Evolutionary conservation across 2,888 invertebrate species (phyloP).

Genomic region (Acrocera orbiculus): DNA sequence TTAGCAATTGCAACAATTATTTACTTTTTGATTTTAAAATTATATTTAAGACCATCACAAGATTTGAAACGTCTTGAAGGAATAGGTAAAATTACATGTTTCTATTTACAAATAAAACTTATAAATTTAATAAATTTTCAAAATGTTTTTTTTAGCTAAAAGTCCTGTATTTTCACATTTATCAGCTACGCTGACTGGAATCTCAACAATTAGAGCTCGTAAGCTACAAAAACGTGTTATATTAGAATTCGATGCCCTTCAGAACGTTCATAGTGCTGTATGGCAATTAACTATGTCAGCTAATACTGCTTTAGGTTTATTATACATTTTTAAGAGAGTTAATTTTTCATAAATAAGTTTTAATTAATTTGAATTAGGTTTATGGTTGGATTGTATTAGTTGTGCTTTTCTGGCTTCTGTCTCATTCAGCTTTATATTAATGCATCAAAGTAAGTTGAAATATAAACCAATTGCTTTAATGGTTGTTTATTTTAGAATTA

Average conservation of each 20-base stretch:
- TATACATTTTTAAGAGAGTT: too few relatives aligned
- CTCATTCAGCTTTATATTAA: slow-evolving; percentile 42
- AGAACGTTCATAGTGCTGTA: slow-evolving; percentile 35
- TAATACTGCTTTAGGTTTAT: slow-evolving; percentile 47
- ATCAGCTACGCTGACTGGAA: slow-evolving; percentile 68
- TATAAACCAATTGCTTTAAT: not conserved
- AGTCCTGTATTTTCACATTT: slow-evolving; percentile 88
- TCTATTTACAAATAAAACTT: not conserved
- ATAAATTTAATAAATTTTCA: not conserved
- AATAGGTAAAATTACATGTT: slow-evolving; percentile 35
- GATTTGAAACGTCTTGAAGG: slow-evolving; percentile 57
- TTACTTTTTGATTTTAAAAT: slow-evolving; percentile 44
- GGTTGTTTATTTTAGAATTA: not conserved
- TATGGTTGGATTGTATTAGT: slow-evolving; percentile 55
- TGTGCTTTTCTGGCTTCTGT: slow-evolving; percentile 46
- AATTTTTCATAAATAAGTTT: too few relatives aligned
- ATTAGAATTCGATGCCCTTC: slow-evolving; percentile 55
- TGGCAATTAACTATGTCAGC: slow-evolving; percentile 28
- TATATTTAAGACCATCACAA: slow-evolving; percentile 56
- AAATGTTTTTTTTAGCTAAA: slow-evolving; percentile 34
- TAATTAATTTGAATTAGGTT: too few relatives aligned
- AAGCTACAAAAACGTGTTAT: slow-evolving; percentile 52
- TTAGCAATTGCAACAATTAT: slow-evolving; percentile 43
- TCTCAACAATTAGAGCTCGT: slow-evolving; percentile 71
- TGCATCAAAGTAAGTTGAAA: slow-evolving; percentile 36